Evolutionary conservation across 2,888 invertebrate species (phyloP), one percentile per base, ranked within the genome.

Genomic region (Hypercompe scribonia): DNA sequence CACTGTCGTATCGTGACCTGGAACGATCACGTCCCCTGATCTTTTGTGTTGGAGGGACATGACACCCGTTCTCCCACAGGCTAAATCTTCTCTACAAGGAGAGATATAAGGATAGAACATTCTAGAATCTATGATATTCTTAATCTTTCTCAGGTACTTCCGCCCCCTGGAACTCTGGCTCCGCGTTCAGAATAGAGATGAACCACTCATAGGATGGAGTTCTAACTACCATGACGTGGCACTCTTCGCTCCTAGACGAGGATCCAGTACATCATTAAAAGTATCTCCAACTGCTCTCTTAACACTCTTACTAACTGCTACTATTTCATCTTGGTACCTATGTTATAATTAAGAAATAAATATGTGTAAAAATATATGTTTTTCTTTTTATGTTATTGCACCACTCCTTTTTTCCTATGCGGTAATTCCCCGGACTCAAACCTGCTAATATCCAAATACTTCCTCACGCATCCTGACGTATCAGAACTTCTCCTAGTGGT

Each of bases 141-240:
- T 15, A 67, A 31, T 28, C 24, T 42, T 75, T 81, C 74, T 0
- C 86, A 95, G 95, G 77, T 99, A 98, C 89, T 99, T 98, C 91
- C 96, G 97, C 78, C 99, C 98, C 0, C 91, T 99, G 28, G 96
- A 96, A 77, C 93, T 97, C 0, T 99, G 98, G 98, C 95, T 99
- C 0, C 96, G 97, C 71, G 96, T 97, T 3, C 97, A 98, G 87
- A 98, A 98, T 85, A 94, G 97, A 50, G 96, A 97, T 79, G 97
- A 97, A 84, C 96, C 96, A 3, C 94, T 97, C 0, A 96, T 97
- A 28, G 98, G 98, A 1, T 98, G 98, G 98, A 97, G 96, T 78
- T 96, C 97, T 0, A 97, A 95, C 87, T 96, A 96, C 78, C 96
- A 97, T 74, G 97, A 98, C 85, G 96, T 97, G 63, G 96, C 97